Evolutionary conservation across 2,797 vertebrate genomes (phyloP).

Genomic region (Xenentodon cancila): DNA sequence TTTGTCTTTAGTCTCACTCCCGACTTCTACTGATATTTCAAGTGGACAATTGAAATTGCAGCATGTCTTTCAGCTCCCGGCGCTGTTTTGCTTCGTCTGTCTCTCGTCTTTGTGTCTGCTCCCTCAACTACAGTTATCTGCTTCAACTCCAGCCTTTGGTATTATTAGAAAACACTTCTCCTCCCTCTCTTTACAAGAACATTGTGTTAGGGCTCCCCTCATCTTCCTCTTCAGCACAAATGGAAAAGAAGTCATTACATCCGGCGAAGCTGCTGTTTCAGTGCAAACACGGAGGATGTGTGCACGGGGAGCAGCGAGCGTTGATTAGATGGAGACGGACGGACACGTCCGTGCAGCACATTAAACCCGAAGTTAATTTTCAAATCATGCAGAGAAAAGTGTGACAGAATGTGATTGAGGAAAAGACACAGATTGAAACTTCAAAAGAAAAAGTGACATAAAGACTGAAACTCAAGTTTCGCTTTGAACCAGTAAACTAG

Average conservation of each 20-base stretch:
- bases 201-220: not conserved
- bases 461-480: too few relatives aligned
- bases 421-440: too few relatives aligned
- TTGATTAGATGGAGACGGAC: too few relatives aligned
- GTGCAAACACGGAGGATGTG: not conserved
- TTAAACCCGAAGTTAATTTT: too few relatives aligned
- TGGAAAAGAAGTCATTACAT: conserved; percentile 1
- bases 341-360: too few relatives aligned
- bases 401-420: too few relatives aligned
- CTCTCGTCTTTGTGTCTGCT: conserved; percentile 15
- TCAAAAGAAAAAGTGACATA: too few relatives aligned
- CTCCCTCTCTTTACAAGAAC: not conserved
- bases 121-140: conserved; percentile 28
- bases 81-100: not conserved
- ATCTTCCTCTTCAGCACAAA: not conserved
- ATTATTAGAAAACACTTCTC: conserved; percentile 2
- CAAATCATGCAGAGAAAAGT: too few relatives aligned
- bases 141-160: conserved; percentile 26
- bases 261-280: not conserved
- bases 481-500: too few relatives aligned
- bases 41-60: too few relatives aligned
- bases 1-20: conserved; percentile 33
- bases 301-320: too few relatives aligned
- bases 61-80: not conserved
- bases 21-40: too few relatives aligned